Conservation (phyloP, 1,140 invertebrate species). For the Temnothorax longispinosus region DNA sequence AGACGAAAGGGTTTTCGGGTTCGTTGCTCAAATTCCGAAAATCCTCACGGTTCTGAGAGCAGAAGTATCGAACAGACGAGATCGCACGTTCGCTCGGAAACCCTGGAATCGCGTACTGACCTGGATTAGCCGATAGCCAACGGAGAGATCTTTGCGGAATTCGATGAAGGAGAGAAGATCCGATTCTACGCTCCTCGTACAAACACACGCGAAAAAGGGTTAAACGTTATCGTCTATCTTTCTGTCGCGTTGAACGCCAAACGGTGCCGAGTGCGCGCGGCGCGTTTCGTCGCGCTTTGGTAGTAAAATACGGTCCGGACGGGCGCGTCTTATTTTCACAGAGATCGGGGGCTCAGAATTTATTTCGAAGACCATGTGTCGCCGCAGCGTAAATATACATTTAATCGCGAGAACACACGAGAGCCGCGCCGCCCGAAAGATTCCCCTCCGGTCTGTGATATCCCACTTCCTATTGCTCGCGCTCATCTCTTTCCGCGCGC, state of each 20-base stretch:
- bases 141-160: slow-evolving; percentile 15
- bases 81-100: slow-evolving; percentile 25
- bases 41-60: not conserved
- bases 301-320: slow-evolving; percentile 33
- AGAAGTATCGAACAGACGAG: not conserved
- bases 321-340: not conserved
- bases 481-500: slow-evolving; percentile 49
- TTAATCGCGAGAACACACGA: slow-evolving; percentile 23
- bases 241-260: not conserved
- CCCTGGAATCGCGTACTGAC: not conserved
- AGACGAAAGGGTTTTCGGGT: slow-evolving; percentile 1
- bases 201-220: not conserved
- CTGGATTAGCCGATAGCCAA: slow-evolving; percentile 1
- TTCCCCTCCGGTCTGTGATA: not conserved
- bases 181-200: not conserved
- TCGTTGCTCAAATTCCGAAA: slow-evolving; percentile 26
- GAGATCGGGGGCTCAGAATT: not conserved
- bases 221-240: slow-evolving; percentile 24
- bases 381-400: slow-evolving; percentile 39
- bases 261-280: not conserved
- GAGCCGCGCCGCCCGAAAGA: not conserved
- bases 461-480: slow-evolving; percentile 9
- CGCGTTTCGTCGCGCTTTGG: slow-evolving; percentile 5
- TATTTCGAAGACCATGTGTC: slow-evolving; percentile 6
- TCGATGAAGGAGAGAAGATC: not conserved